Evolutionary conservation across 2,113 vertebrate species (phyloP).

Genomic region (Tamias sibiricus): DNA sequence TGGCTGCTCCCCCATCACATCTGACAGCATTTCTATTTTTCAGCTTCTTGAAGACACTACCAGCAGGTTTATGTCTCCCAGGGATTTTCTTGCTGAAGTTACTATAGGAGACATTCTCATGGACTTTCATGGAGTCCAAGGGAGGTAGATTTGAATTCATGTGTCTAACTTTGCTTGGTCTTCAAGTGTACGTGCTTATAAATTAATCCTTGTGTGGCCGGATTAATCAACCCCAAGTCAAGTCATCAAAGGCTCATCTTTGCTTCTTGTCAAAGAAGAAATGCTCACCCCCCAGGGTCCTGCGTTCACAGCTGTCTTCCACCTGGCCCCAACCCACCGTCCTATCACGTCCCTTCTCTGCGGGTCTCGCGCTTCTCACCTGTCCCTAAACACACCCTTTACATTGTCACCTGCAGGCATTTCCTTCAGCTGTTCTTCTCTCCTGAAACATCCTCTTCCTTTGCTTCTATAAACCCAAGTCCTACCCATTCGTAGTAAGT

Average conservation of each 20-base stretch:
- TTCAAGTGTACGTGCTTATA: neutral
- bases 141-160: neutral
- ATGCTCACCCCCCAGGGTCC: neutral
- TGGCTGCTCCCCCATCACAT: neutral
- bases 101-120: neutral
- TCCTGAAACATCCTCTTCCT: neutral
- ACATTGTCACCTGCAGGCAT: neutral
- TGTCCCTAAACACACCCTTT: neutral
- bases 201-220: neutral
- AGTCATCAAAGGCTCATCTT: neutral
- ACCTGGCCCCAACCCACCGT: accelerated
- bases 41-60: neutral
- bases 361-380: neutral
- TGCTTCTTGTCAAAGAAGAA: neutral
- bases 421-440: neutral
- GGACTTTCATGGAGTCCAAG: neutral
- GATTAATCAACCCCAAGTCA: neutral
- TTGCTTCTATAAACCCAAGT: neutral
- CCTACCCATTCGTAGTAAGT: neutral
- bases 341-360: neutral
- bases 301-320: neutral
- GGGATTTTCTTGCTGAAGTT: neutral
- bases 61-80: neutral
- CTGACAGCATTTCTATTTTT: neutral
- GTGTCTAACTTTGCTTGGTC: neutral